Evolutionary conservation across 1,140 invertebrate genomes (phyloP), one percentile per base, ranked within the genome.

Genomic region (Dysdera silvatica): DNA sequence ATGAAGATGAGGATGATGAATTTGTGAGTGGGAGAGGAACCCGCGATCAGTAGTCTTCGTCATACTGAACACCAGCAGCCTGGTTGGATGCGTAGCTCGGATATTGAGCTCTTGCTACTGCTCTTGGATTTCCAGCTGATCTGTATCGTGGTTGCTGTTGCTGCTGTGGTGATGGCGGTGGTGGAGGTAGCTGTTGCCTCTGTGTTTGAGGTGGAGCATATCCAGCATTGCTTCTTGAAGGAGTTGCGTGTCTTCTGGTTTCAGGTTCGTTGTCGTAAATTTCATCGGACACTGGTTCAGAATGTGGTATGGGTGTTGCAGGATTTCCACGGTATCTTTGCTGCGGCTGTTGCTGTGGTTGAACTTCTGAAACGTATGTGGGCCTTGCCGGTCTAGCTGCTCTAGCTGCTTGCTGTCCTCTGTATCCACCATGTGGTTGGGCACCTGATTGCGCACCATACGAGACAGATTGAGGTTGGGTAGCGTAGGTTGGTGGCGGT

Each of bases 21-120:
- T n/a, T n/a, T n/a, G n/a, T n/a, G n/a, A n/a, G n/a, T n/a, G n/a
- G n/a, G n/a, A n/a, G n/a, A n/a, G n/a, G n/a, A n/a, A n/a, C n/a
- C 23, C 14, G 24, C 20, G 47, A 29, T 37, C 56, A 66, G 29
- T 66, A 66, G 3, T 66, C 64, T 43, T 66, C 64, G 26, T 66
- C 64, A 26, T 66, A 66, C 23, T 66, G 48, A 16, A 66, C 64
- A 12, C 57, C 64, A 29, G 63, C 63, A 10, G 58, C 52, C 32
- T 63, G 61, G 45, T 56, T 63, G 1, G 61, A 20, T 5, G 61
- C 61, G 20, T 63, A 63, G 6, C 41, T 24, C 31, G 41, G 61
- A 23, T 63, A 63, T n/a, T 24, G 43, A 6, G 28, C 31, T n/a
- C 24, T 23, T 4, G 20, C 47, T 6, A 28, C 7, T 10, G 52